These are phyloP conservation scores for Botia almorhae DNA, from an alignment of 2,797 vertebrate genomes.

Conservation along the genomic window DNA sequence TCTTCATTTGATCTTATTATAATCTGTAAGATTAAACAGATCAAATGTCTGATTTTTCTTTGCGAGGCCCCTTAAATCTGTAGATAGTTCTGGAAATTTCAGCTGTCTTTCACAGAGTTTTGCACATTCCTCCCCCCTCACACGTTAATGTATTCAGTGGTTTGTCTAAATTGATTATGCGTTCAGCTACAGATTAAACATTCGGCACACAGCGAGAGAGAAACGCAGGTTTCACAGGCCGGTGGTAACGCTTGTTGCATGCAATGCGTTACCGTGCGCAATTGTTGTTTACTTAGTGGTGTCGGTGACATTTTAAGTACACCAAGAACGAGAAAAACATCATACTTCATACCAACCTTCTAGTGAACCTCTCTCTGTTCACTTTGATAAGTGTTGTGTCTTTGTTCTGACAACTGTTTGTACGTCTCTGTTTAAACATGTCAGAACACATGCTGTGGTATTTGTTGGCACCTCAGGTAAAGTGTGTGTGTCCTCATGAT, in stretches of 20 bases:
- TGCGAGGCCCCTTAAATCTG: not conserved
- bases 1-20: not conserved
- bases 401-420: not conserved
- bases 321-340: not conserved
- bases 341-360: not conserved
- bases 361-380: not conserved
- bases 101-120: not conserved
- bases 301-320: not conserved
- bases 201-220: not conserved
- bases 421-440: conserved; percentile 1
- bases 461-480: conserved; percentile 32
- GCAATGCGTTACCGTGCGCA: not conserved
- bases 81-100: not conserved
- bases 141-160: not conserved
- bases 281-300: not conserved
- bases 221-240: not conserved
- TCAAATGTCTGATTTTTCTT: not conserved
- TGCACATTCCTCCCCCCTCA: not conserved
- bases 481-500: not conserved
- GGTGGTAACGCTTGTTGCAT: not conserved
- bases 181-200: not conserved
- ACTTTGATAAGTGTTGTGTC: conserved; percentile 14
- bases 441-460: conserved; percentile 14
- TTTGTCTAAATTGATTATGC: not conserved
- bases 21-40: not conserved